These are phyloP conservation scores for Platyrinchus mystaceus DNA, from an alignment of 2,797 vertebrate genomes.

Conservation along the genomic window DNA sequence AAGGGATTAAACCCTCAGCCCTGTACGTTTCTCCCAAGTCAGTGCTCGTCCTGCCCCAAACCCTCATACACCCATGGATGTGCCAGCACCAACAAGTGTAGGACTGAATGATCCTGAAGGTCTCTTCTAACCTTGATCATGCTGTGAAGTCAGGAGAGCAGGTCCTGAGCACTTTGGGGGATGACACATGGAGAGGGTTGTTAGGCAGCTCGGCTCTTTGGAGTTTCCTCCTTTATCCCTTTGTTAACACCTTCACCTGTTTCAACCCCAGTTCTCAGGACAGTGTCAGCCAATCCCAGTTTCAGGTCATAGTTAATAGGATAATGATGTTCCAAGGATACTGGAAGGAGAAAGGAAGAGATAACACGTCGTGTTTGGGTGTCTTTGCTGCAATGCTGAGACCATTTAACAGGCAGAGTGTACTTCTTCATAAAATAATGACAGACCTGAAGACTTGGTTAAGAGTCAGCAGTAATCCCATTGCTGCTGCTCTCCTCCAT, in stretches of 20 bases:
- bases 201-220: neutral
- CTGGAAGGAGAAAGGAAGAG: neutral
- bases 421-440: neutral
- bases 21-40: neutral
- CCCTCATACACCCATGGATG: fast-evolving
- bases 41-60: neutral
- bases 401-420: neutral
- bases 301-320: neutral
- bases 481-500: slow-evolving; percentile 39
- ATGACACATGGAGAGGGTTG: neutral
- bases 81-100: neutral
- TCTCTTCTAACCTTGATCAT: neutral
- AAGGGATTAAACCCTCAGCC: neutral
- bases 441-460: slow-evolving; percentile 37
- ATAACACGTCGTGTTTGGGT: neutral
- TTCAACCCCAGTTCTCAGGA: neutral
- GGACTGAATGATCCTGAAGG: neutral
- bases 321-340: neutral
- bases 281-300: neutral
- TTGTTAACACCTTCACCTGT: neutral
- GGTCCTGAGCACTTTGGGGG: neutral
- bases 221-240: neutral
- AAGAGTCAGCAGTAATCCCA: neutral
- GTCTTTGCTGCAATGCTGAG: slow-evolving; percentile 25
- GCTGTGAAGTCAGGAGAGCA: neutral